These are phyloP conservation scores for Mimumesa dahlbomi DNA, from an alignment of 2,888 invertebrate species.

Conservation along the genomic window DNA sequence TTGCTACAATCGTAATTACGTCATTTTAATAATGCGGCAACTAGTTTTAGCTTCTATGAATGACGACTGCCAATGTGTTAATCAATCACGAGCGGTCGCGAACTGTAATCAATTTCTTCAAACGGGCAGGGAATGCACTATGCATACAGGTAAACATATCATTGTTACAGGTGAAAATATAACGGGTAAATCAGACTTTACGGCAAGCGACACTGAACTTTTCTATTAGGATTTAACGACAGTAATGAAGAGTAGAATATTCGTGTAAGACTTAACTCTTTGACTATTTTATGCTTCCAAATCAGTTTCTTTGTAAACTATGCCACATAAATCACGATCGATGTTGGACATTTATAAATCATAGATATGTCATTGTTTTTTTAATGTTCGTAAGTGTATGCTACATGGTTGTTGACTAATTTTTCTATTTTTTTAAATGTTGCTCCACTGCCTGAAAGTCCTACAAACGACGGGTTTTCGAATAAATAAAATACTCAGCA, in stretches of 20 bases:
- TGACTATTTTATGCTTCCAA: not conserved
- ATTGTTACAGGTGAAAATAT: constrained; percentile 64
- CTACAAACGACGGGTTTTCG: not conserved
- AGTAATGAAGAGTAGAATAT: not conserved
- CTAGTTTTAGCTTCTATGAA: too few relatives aligned
- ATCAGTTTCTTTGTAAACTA: not conserved
- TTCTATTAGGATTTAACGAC: not conserved
- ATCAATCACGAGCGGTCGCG: not conserved
- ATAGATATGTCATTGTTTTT: too few relatives aligned
- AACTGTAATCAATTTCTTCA: not conserved
- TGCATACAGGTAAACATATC: constrained; percentile 45
- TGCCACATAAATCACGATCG: not conserved
- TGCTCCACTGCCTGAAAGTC: not conserved
- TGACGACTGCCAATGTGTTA: too few relatives aligned
- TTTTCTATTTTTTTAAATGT: not conserved
- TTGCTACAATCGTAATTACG: too few relatives aligned
- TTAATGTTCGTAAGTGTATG: too few relatives aligned
- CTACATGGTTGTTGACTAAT: too few relatives aligned
- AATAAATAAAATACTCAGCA: not conserved
- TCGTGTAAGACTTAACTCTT: not conserved
- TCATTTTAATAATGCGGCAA: too few relatives aligned
- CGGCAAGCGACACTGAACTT: not conserved
- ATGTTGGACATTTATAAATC: too few relatives aligned
- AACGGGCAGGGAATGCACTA: constrained; percentile 5
- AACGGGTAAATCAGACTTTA: constrained; percentile 24